Base-by-base conservation (phyloP, 1,140 invertebrate species). In the Littorina saxatilis region DNA sequence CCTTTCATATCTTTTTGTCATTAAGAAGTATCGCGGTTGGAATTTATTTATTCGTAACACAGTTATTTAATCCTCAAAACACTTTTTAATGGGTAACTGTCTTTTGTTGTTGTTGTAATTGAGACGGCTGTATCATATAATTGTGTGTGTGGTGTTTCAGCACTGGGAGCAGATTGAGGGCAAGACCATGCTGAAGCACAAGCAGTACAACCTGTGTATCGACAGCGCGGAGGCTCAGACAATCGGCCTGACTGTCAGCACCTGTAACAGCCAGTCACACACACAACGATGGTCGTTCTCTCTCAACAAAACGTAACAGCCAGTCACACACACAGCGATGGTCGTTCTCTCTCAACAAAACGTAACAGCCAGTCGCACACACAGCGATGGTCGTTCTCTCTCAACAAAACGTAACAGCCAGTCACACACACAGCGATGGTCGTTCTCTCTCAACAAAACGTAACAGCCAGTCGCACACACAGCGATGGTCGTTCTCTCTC, bases 171-270 rank as follows among this genome's bases (percentile, higher is more conserved):
- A 95, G 81, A 93, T 95, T 0, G 94, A 95, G 66, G 92, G 91
- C 23, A 95, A 95, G 11, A 94, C 95, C 0, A 92, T 96, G 52
- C 93, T 98, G 75, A 94, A 95, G 40, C 96, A 96, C 90, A 94
- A 94, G 9, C 94, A 94, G 79, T 94, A 96, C 23, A 95, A 96
- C 43, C 94, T 97, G 7, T 98, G 97, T 91, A 93, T 98, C 43
- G 96, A 98, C 92, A 95, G 96, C 55, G 90, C 93, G 81, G 93
- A 94, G 86, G 94, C 94, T 79, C 93, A 94, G 76, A 93, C 93
- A 27, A 94, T 94, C 80, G 96, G 96, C 2, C 93, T 96, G 15
- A 95, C 95, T 61, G 95, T 94, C 0, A 94, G 96, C 89, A 93
- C 94, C 84, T 96, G 96, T 91, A 95, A 96, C 86, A 94, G 94